Percentiles rank a stretch among this genome's conserved stretches.
phyloP scores from a whole-genome alignment of 2,888 invertebrate genomes.

The Nomada lathburiana region DNA sequence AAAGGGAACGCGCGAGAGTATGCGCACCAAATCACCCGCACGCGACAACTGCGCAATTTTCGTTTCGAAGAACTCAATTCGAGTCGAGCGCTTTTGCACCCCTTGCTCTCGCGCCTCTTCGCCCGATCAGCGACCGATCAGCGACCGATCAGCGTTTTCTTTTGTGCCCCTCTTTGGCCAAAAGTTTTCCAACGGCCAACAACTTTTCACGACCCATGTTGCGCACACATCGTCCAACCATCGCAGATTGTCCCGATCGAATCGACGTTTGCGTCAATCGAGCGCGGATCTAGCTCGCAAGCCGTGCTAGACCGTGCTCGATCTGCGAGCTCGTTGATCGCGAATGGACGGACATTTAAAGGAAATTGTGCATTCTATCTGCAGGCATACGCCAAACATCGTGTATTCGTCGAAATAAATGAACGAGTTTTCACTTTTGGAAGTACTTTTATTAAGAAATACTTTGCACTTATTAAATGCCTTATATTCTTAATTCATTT shows the following conservation, averaged over 20 bases:
- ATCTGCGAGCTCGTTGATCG: too few relatives aligned
- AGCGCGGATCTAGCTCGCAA: too few relatives aligned
- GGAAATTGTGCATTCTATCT: not conserved
- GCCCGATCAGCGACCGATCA: too few relatives aligned
- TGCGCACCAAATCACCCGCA: constrained; percentile 70
- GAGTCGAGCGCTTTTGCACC: not conserved
- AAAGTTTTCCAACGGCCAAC: not conserved
- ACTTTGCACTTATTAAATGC: constrained; percentile 85
- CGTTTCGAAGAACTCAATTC: constrained; percentile 39
- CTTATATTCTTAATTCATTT: constrained; percentile 83
- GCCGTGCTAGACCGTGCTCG: too few relatives aligned
- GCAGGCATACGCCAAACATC: not conserved
- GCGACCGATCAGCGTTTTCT: not conserved
- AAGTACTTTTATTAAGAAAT: constrained; percentile 85
- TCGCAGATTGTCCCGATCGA: too few relatives aligned
- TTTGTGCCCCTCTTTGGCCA: not conserved
- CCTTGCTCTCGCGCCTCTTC: not conserved
- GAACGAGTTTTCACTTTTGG: constrained; percentile 73
- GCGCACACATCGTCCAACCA: too few relatives aligned
- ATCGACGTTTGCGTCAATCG: too few relatives aligned
- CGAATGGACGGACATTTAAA: too few relatives aligned
- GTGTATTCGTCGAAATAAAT: not conserved
- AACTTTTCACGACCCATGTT: not conserved
- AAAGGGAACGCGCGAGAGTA: constrained; percentile 80
- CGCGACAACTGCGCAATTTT: constrained; percentile 67